Evolutionary conservation across 2,797 vertebrate genomes (phyloP), one percentile per base, ranked within the genome.

Genomic region (Phaenicophaeus curvirostris): DNA sequence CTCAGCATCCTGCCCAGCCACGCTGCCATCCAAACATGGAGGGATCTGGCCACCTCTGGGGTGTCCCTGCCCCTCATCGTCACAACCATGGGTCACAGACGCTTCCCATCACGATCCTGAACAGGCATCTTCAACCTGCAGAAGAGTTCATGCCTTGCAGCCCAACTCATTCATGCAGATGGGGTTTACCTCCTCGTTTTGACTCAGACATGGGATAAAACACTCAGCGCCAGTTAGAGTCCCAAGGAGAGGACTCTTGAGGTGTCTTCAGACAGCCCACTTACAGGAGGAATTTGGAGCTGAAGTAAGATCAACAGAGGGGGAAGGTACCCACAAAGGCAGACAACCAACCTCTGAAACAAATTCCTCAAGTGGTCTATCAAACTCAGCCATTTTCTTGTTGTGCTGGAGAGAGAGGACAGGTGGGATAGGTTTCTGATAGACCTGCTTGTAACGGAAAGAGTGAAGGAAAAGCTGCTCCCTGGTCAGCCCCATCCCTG

Each of bases 261-360:
- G 17, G 15, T 42, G 20, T 42, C 88, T 37, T 24, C 58, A n/a
- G 54, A 5, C 19, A 42, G 41, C 12, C 9, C 23, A n/a, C n/a
- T 5, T 21, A 19, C 16, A n/a, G 28, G 28, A 28, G 13, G 39
- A 46, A 31, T 6, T 8, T 13, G 42, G n/a, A 59, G 33, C 46
- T 41, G 30, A 48, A 90, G 20, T 0, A 8, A 78, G 30, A 51
- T 9, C n/a, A 25, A 19, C 23, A 41, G 35, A 65, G 28, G 9
- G 4, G 24, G 15, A 53, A 51, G 2, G 8, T 11, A 21, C 30
- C n/a, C 25, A 31, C 0, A 2, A 28, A n/a, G 24, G 54, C 25
- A 4, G 69, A 17, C 30, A 27, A 20, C 4, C 65, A 8, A 17
- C 71, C 53, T 48, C 65, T 1, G 0, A 25, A 53, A 23, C 30